phyloP scores from a whole-genome alignment of 2,797 vertebrate species.

The Pempheris klunzingeri region DNA sequence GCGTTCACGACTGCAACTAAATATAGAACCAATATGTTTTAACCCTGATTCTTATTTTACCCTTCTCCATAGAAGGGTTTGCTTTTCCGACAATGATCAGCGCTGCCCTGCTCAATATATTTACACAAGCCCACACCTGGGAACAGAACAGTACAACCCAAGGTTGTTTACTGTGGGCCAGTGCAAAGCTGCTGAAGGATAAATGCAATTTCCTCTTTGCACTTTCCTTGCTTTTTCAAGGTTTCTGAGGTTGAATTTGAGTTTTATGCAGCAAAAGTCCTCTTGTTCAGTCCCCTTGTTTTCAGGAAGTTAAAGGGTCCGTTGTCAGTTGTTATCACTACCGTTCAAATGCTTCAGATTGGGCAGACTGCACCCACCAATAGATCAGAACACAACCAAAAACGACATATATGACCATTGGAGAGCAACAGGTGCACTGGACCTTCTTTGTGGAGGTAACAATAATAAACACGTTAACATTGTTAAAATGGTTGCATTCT shows the following conservation, averaged over 20 bases:
- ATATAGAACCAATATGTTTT: conserved; percentile 11
- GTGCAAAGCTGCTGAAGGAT: conserved; percentile 4
- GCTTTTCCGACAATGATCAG: conserved; percentile 8
- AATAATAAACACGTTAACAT: too few species aligned
- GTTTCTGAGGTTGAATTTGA: conserved; percentile 6
- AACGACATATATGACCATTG: too few species aligned
- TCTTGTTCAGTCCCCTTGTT: too few species aligned
- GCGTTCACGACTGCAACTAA: conserved; percentile 1
- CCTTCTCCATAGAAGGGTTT: background rate
- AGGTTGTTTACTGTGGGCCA: conserved; percentile 1
- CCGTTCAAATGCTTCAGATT: too few species aligned
- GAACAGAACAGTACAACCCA: conserved; percentile 1
- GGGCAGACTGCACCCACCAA: too few species aligned
- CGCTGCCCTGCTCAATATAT: background rate
- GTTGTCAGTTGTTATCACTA: too few species aligned
- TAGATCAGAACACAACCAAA: too few species aligned
- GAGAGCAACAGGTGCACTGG: too few species aligned
- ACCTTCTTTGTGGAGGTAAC: too few species aligned
- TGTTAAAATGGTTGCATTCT: too few species aligned
- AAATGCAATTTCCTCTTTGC: conserved; percentile 15
- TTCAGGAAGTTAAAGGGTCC: too few species aligned
- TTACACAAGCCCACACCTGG: background rate
- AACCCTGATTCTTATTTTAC: background rate
- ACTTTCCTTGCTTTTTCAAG: conserved; percentile 12
- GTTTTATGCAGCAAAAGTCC: background rate